These are phyloP conservation scores for Temnothorax nylanderi DNA, from an alignment of 1,140 invertebrate genomes.

Conservation along the genomic window DNA sequence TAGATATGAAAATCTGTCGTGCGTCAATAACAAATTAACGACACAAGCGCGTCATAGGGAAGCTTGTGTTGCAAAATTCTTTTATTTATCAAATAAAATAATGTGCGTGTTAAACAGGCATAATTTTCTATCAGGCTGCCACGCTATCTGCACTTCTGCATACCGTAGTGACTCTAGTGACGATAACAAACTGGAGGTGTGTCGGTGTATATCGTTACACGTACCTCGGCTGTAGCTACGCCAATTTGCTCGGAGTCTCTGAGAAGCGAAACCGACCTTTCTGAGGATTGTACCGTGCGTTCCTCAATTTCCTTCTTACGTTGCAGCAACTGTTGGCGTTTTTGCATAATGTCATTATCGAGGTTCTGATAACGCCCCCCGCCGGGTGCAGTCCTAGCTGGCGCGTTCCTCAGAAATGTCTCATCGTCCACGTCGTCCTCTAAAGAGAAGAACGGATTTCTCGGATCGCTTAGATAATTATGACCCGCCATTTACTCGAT, in stretches of 20 bases:
- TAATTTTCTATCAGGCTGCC: not conserved
- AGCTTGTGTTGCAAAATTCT: not conserved
- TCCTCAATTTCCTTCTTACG: constrained; percentile 92
- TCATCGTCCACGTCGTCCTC: constrained; percentile 93
- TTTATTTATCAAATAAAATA: not conserved
- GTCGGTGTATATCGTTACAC: constrained; percentile 20
- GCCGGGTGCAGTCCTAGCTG: constrained; percentile 80
- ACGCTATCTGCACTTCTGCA: not conserved
- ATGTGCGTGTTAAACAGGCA: not conserved
- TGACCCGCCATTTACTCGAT: constrained; percentile 87
- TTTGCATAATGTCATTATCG: constrained; percentile 87
- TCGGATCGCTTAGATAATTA: constrained; percentile 88
- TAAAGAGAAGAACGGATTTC: constrained; percentile 88
- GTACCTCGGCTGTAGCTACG: constrained; percentile 93
- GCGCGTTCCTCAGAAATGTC: constrained; percentile 89
- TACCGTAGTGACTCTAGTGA: not conserved
- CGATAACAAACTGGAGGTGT: not conserved
- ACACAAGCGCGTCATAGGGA: not conserved
- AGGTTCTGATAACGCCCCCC: constrained; percentile 77
- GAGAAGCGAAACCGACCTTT: constrained; percentile 93
- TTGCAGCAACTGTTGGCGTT: constrained; percentile 90
- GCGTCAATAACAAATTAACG: not conserved
- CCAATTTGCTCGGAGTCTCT: constrained; percentile 96
- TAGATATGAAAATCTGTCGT: not conserved
- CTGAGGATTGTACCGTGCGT: constrained; percentile 93